Evolutionary conservation across 2,888 invertebrate genomes (phyloP).

Genomic region (Gari tellinella): DNA sequence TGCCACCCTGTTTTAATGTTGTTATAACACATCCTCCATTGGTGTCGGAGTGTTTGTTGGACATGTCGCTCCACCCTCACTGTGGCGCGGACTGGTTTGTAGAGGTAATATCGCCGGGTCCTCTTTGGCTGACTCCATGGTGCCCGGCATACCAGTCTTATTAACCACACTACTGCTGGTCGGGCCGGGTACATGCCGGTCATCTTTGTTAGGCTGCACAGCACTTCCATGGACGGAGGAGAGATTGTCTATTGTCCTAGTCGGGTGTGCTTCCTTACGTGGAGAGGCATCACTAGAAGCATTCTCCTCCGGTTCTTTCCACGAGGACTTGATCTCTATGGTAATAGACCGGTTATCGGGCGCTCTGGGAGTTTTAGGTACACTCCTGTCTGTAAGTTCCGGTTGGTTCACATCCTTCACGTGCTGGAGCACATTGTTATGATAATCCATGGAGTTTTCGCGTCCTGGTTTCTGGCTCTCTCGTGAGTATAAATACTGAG

Average conservation of each 20-base stretch:
- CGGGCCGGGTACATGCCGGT: conserved; percentile 14
- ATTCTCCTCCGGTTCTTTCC: conserved; percentile 37
- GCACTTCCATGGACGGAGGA: conserved; percentile 49
- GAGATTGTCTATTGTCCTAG: conserved; percentile 32
- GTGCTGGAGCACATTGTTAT: conserved; percentile 58
- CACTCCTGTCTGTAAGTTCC: not conserved
- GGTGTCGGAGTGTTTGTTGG: conserved; percentile 45
- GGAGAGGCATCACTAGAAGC: conserved; percentile 1
- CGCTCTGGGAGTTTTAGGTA: not conserved
- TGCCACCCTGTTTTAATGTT: too few relatives aligned
- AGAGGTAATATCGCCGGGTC: not conserved
- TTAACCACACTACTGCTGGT: conserved; percentile 35
- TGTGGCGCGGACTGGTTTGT: not conserved
- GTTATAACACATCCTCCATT: too few relatives aligned
- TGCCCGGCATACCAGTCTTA: conserved; percentile 4
- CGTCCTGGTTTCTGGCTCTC: conserved; percentile 26
- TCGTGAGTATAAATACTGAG: conserved; percentile 24
- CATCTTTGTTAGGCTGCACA: conserved; percentile 14
- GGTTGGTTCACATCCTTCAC: conserved; percentile 65
- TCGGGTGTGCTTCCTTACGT: not conserved
- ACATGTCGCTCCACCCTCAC: conserved; percentile 11
- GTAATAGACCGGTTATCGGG: conserved; percentile 33
- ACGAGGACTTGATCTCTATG: conserved; percentile 63
- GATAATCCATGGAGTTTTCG: conserved; percentile 46
- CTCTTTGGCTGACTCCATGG: too few relatives aligned